phyloP scores from a whole-genome alignment of 2,113 vertebrate species.

The Boleophthalmus pectinirostris region DNA sequence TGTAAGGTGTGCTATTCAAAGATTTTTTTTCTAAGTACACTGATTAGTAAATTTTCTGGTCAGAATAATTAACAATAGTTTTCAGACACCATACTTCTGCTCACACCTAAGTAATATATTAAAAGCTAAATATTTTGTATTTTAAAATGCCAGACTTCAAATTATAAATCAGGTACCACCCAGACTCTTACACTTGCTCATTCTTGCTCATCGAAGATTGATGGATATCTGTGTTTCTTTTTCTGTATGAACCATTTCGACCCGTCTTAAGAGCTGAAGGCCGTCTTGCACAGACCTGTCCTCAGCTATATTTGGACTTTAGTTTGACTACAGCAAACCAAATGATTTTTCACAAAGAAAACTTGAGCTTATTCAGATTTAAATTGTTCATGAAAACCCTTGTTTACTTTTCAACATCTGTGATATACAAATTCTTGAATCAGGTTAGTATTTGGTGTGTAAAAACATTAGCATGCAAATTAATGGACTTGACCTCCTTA shows the following conservation, averaged over 20 bases:
- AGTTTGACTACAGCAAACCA: conserved; percentile 27
- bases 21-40: too few species aligned
- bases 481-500: conserved; percentile 22
- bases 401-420: conserved; percentile 1
- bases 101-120: too few species aligned
- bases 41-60: too few species aligned
- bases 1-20: too few species aligned
- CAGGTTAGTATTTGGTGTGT: conserved; percentile 7
- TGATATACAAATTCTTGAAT: neutral
- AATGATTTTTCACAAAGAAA: conserved; percentile 15
- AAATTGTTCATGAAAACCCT: neutral
- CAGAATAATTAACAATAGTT: too few species aligned
- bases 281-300: conserved; percentile 57
- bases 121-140: too few species aligned
- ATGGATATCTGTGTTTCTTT: neutral
- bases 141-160: neutral
- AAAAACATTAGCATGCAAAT: neutral
- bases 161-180: too few species aligned
- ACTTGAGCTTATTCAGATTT: neutral
- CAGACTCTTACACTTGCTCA: too few species aligned
- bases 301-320: conserved; percentile 57
- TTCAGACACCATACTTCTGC: too few species aligned
- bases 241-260: conserved; percentile 20
- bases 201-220: neutral
- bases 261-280: conserved; percentile 20